Base-by-base conservation (phyloP, 2,797 vertebrate genomes). In the Buphagus erythrorhynchus region DNA sequence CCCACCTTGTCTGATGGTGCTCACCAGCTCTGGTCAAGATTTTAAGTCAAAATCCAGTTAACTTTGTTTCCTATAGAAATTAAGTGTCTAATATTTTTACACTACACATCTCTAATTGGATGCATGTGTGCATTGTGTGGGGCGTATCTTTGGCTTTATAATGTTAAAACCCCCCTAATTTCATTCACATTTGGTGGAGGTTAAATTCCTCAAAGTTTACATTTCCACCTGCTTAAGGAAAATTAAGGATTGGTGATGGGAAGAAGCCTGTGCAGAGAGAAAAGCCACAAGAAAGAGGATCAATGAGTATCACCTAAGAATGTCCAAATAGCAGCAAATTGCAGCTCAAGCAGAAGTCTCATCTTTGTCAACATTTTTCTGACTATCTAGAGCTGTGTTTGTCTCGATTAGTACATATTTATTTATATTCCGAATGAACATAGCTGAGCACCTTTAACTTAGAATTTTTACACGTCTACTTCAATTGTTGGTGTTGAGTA, bases 121-220 rank as follows among this genome's bases (percentile, higher is more conserved):
- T 57, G 33, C 15, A 26, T 12, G 5, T n/a, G 14, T 54, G 61
- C 36, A 28, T 31, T 86, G 16, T 36, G 13, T 54, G 57, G 21
- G 9, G 21, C 58, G 29, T 67, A 12, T 28, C 33, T 61, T 77
- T 77, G 45, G 63, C 28, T 42, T 31, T 6, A 31, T 63, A 65
- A 28, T 0, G 0, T 75, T 77, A 16, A 7, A 63, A n/a, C n/a
- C n/a, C n/a, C n/a, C 19, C 3, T 29, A 4, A 51, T 74, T 79
- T 71, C 19, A 38, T 89, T 89, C n/a, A n/a, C 10, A 18, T 74
- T 75, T 65, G n/a, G 4, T 10, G 5, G 26, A 86, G 8, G 5
- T 14, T 46, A 4, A 35, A 40, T 90, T 83, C n/a, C 24, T 57
- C 40, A 51, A 66, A 73, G 19, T 21, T 40, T 67, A 6, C 3